Conservation (phyloP, 2,113 vertebrate genomes). For the Phodopus roborovskii region DNA sequence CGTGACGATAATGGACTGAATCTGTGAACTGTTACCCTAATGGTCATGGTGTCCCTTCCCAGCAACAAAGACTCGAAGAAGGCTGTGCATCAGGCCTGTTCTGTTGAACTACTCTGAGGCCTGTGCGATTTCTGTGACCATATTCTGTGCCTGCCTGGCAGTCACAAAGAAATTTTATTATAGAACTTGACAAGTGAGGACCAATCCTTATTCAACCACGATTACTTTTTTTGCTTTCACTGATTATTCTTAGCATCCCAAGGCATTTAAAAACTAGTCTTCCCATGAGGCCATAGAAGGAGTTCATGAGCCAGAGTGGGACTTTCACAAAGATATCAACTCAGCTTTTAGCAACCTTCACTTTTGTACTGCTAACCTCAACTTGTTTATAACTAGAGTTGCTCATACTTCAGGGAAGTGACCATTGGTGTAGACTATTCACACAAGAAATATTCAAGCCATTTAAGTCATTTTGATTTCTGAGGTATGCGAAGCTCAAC, state of each 20-base stretch:
- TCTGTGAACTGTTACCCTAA: neutral
- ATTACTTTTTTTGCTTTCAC: neutral
- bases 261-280: neutral
- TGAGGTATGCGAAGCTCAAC: neutral
- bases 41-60: neutral
- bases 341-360: neutral
- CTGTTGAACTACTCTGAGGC: neutral
- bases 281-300: neutral
- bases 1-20: neutral
- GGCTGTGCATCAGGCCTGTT: neutral
- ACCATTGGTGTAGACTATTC: neutral
- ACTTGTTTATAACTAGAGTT: neutral
- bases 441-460: neutral
- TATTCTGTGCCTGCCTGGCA: neutral
- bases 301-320: neutral
- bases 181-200: slow-evolving; percentile 1
- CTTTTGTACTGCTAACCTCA: neutral
- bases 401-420: neutral
- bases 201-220: neutral
- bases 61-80: neutral
- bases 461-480: neutral
- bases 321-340: neutral
- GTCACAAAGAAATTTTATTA: neutral
- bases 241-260: neutral
- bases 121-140: neutral